Conservation (phyloP, 2,113 vertebrate species). For the Silurus glanis region DNA sequence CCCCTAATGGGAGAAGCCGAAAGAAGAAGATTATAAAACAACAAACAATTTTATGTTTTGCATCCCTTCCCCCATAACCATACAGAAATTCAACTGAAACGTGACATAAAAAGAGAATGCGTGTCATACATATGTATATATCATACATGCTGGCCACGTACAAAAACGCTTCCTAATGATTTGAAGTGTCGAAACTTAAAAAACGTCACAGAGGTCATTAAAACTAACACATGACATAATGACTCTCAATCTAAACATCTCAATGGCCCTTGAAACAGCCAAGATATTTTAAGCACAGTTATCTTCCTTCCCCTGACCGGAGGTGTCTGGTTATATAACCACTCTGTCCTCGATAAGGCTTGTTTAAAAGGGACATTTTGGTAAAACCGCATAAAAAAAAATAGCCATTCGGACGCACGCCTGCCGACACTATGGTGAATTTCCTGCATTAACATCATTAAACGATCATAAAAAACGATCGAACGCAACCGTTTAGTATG, state of each 20-base stretch:
- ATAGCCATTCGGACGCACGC: constrained; percentile 16
- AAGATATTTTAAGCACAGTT: constrained; percentile 36
- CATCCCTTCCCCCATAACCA: too few relatives aligned
- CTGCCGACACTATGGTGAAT: neutral
- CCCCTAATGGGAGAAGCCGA: too few relatives aligned
- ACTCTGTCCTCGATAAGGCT: neutral
- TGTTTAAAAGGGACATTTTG: constrained; percentile 37
- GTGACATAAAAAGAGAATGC: too few relatives aligned
- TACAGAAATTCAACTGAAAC: too few relatives aligned
- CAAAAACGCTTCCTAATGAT: neutral
- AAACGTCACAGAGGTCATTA: constrained; percentile 19
- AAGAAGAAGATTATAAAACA: too few relatives aligned
- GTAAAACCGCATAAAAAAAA: constrained; percentile 30
- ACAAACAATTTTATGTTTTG: too few relatives aligned
- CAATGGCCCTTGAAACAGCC: constrained; percentile 30
- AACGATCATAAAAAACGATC: neutral
- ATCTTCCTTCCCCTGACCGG: constrained; percentile 30
- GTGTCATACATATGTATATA: neutral
- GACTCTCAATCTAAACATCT: constrained; percentile 29
- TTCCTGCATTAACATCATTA: neutral
- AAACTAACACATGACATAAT: constrained; percentile 17
- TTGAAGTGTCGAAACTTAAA: neutral
- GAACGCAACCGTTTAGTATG: neutral
- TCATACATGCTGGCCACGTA: neutral
- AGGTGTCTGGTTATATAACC: constrained; percentile 35